Evolutionary conservation across 2,888 invertebrate species (phyloP).

Genomic region (Tachina grossa): DNA sequence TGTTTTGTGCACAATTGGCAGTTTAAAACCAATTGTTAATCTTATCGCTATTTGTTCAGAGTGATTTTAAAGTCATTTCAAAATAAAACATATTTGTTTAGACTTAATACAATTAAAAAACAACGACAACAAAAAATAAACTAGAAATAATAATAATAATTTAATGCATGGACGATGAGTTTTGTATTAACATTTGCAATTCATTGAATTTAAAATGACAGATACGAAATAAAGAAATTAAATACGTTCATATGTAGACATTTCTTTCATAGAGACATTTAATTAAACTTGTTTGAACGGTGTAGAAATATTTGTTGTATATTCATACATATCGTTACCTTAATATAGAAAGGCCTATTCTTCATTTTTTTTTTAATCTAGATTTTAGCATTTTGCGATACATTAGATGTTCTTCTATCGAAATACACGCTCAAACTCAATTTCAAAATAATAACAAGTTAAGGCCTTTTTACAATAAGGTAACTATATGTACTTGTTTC

Average conservation of each 20-base stretch:
- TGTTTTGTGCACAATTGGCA: slow-evolving; percentile 14
- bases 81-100: slow-evolving; percentile 13
- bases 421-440: too few relatives aligned
- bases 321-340: too few relatives aligned
- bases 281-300: background rate
- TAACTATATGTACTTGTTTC: too few relatives aligned
- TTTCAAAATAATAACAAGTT: too few relatives aligned
- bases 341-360: too few relatives aligned
- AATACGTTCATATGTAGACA: background rate
- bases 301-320: too few relatives aligned
- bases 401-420: too few relatives aligned
- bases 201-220: background rate
- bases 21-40: slow-evolving; percentile 34
- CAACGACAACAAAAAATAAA: background rate
- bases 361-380: too few relatives aligned
- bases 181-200: background rate
- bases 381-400: too few relatives aligned
- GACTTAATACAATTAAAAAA: slow-evolving; percentile 7
- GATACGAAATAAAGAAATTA: background rate
- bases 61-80: background rate
- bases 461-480: too few relatives aligned
- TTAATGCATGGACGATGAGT: background rate
- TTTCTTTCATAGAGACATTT: background rate
- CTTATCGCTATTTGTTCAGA: slow-evolving; percentile 22
- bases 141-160: slow-evolving; percentile 2